Base-by-base conservation (phyloP, 2,797 vertebrate genomes). In the Pangasius larnaudii region DNA sequence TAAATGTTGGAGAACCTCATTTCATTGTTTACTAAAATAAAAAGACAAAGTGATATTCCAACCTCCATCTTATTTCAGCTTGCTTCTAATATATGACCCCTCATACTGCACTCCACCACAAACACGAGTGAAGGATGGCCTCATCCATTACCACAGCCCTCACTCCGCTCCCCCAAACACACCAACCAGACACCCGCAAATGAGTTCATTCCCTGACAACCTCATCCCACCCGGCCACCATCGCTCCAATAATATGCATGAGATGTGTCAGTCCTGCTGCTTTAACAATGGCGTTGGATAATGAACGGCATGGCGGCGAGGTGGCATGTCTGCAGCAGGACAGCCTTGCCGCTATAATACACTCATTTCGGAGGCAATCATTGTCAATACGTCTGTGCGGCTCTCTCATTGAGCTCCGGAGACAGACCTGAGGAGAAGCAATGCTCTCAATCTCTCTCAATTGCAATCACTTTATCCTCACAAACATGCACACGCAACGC, bases 301-400 rank as follows among this genome's bases (percentile, higher is more conserved):
- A 96, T 94, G 94, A 95, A 94, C 94, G 90, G 94, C 89, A 82
- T 10, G 72, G 92, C 92, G 91, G 83, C 89, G 88, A 88, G 91
- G 91, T 90, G 92, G 86, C 88, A 88, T 82, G 85, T 88, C 92
- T 89, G 92, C 86, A 89, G 59, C 27, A 51, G 86, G 83, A 97
- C 97, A 96, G 95, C 96, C 93, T 92, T 92, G 94, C 94, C 93
- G 94, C 95, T 94, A 96, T 98, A 98, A 99, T 97, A 94, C 96
- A 95, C 96, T 97, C 96, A 97, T 98, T 97, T 97, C 95, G 93
- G 95, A 95, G 94, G 96, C 97, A 97, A 98, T 98, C 97, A 98
- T 97, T 97, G 97, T 97, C 98, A 97, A 97, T 96, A 97, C 95
- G 85, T 90, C 18, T 74, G 84, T 88, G 84, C 83, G n/a, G 78